Conservation (phyloP, 2,113 vertebrate genomes). For the Steatornis caripensis region DNA sequence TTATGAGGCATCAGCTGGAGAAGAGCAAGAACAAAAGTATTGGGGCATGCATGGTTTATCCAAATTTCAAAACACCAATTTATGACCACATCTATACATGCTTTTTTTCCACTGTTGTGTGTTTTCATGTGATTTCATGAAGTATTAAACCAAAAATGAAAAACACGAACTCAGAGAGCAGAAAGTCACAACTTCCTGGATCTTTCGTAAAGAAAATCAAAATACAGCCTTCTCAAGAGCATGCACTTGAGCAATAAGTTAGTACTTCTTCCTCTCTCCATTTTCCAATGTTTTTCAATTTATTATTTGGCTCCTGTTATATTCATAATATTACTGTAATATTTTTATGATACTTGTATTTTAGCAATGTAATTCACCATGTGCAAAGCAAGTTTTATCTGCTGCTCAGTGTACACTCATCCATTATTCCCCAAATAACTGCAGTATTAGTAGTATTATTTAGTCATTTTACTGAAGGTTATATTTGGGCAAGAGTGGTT, state of each 20-base stretch:
- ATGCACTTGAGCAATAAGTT: neutral
- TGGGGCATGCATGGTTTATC: neutral
- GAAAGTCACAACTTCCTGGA: neutral
- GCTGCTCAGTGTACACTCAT: neutral
- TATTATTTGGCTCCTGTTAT: neutral
- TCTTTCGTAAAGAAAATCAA: neutral
- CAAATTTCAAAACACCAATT: neutral
- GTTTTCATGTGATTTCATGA: too few relatives aligned
- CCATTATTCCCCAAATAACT: neutral
- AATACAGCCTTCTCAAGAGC: neutral
- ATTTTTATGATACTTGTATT: neutral
- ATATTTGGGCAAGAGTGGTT: neutral
- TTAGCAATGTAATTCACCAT: neutral
- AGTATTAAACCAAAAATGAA: neutral
- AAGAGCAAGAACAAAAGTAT: neutral
- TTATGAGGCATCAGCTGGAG: neutral
- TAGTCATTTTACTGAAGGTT: neutral
- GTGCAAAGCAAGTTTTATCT: neutral
- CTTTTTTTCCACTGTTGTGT: neutral
- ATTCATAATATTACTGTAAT: neutral
- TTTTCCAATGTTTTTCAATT: neutral
- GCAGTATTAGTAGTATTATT: neutral
- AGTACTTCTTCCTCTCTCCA: neutral
- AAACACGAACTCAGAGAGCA: neutral
- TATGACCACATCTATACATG: neutral